Percentiles rank a stretch among this genome's conserved stretches.
Conservation (phyloP, 1,140 invertebrate genomes). For the Chlorops oryzae region DNA sequence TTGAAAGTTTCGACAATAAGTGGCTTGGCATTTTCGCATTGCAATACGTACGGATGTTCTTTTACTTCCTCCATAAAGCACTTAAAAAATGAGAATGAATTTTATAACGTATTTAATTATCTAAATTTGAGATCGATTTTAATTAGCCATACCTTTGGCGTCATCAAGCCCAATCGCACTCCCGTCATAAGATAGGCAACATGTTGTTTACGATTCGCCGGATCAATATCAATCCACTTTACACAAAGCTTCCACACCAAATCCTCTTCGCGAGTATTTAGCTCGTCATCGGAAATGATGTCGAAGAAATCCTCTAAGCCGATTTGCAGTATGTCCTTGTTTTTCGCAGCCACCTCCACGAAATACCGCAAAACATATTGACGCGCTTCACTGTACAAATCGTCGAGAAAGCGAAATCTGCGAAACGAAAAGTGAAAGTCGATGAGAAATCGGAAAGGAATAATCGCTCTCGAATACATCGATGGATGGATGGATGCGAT, state of each 20-base stretch:
- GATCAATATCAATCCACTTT: conserved; percentile 57
- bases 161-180: conserved; percentile 75
- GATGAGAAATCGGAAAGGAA: background rate
- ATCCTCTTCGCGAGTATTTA: conserved; percentile 62
- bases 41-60: conserved; percentile 57
- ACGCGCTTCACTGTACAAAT: conserved; percentile 61
- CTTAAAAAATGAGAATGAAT: conserved; percentile 23
- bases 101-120: no score
- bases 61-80: conserved; percentile 59
- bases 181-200: conserved; percentile 71
- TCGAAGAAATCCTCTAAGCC: conserved; percentile 61
- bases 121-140: conserved; percentile 5
- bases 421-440: background rate
- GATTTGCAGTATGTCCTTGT: conserved; percentile 65
- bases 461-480: no score
- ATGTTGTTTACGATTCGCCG: conserved; percentile 56
- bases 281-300: conserved; percentile 68
- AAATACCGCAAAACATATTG: conserved; percentile 70
- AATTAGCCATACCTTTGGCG: conserved; percentile 57
- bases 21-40: conserved; percentile 59
- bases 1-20: conserved; percentile 59
- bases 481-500: no score
- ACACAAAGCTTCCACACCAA: conserved; percentile 55
- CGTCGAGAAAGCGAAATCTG: conserved; percentile 53
- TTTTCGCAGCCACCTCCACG: conserved; percentile 60